Base-by-base conservation (phyloP, 2,888 invertebrate genomes). In the Brachylomia viminalis region DNA sequence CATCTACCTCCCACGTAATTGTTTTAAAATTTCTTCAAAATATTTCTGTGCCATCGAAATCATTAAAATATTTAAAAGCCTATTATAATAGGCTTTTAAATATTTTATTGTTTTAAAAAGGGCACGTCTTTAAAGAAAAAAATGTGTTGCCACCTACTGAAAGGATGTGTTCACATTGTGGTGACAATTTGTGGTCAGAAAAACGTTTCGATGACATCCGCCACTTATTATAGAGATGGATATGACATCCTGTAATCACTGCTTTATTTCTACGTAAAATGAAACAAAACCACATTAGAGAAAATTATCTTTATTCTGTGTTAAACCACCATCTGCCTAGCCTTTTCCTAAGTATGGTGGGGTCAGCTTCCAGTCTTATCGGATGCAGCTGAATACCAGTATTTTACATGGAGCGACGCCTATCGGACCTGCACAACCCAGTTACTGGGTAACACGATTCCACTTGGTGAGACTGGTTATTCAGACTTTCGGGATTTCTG, bases 241-340 rank as follows among this genome's bases (percentile, higher is more conserved):
- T 82, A 82, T 87, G 69, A 85, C 83, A 85, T 89, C 87, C 89
- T 87, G 87, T 72, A 62, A 80, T 86, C 66, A 67, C 58, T 17
- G 38, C 58, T 30, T 62, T 67, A 59, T 71, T 52, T 38, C 67
- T 61, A 65, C 64, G 23, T 59, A 58, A 75, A 69, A 66, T 72
- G 11, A 45, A 62, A 59, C n/a, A 64, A 71, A 73, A 83, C 1
- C 10, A 27, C 27, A 64, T 58, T 20, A 17, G 10, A 67, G 10
- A n/a, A 33, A 6, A 47, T 59, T 38, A 52, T 11, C n/a, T 17
- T 58, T 27, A 30, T 38, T 72, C 15, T 61, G n/a, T 49, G 17
- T 70, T 58, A 58, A 66, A 33, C 15, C 15, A 33, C 15, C 15
- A 27, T 27, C 15, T 27, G 27, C 27, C 0, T 7, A 56, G 54